These are phyloP conservation scores for Orthochromis malagaraziensis DNA, from an alignment of 2,113 vertebrate genomes.

Conservation along the genomic window DNA sequence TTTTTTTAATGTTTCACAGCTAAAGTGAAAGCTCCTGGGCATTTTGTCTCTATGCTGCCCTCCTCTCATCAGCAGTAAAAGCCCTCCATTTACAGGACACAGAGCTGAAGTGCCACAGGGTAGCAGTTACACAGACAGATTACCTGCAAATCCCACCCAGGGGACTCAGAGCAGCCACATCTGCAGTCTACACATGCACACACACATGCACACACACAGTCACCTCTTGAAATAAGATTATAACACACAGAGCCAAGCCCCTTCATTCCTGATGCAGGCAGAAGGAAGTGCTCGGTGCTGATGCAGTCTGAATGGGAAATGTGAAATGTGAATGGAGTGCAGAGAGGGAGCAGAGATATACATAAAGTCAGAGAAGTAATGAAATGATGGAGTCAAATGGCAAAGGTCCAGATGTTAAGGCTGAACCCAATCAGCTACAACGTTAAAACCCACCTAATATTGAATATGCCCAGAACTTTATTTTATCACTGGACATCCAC, in stretches of 20 bases:
- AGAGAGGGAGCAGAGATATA: not conserved
- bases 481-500: not conserved
- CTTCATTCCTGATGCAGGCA: slow-evolving; percentile 5
- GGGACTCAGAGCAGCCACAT: slow-evolving; percentile 21
- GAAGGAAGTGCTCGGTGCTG: not conserved
- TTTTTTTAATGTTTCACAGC: not conserved
- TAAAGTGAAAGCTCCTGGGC: slow-evolving; percentile 12
- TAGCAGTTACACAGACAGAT: slow-evolving; percentile 40
- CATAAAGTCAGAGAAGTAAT: not conserved
- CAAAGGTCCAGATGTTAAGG: not conserved
- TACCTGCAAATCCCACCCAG: slow-evolving; percentile 41
- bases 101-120: slow-evolving; percentile 21
- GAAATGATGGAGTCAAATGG: not conserved
- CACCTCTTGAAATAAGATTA: not conserved
- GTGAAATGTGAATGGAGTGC: not conserved
- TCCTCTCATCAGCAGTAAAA: slow-evolving; percentile 44
- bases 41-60: slow-evolving; percentile 27
- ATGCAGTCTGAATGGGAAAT: not conserved
- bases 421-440: not conserved
- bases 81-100: slow-evolving; percentile 29
- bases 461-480: not conserved
- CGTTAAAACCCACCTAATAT: not conserved
- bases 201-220: not conserved
- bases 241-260: not conserved
- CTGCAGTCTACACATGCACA: not conserved